These are phyloP conservation scores for Antechinus stuartii DNA, from an alignment of 2,113 vertebrate genomes.

Conservation along the genomic window DNA sequence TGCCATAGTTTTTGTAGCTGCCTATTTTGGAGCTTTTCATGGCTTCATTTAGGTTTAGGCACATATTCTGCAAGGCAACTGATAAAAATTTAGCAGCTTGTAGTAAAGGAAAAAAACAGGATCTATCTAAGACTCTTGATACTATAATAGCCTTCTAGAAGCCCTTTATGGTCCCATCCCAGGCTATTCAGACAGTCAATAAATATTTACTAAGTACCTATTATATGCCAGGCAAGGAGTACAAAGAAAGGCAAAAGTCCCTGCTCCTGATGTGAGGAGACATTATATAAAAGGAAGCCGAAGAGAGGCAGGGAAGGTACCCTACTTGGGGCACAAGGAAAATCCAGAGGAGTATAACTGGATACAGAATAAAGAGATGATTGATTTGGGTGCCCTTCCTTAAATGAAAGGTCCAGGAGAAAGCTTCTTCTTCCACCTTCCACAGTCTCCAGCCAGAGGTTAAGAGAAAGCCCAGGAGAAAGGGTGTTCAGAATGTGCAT, in stretches of 20 bases:
- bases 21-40: neutral
- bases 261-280: neutral
- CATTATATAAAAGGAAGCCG: neutral
- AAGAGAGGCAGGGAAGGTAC: neutral
- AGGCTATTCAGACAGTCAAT: neutral
- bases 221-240: neutral
- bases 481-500: neutral
- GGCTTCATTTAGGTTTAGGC: neutral
- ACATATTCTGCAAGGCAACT: neutral
- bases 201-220: neutral
- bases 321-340: neutral
- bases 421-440: neutral
- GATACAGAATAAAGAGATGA: neutral
- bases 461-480: neutral
- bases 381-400: neutral
- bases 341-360: neutral
- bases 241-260: neutral
- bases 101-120: neutral
- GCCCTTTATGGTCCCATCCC: neutral
- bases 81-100: neutral
- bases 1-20: neutral
- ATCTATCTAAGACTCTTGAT: neutral
- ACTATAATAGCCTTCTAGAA: constrained; percentile 15
- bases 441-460: neutral
- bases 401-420: neutral